These are phyloP conservation scores for Drosophila meridionalis DNA, from an alignment of 2,888 invertebrate species.

Conservation along the genomic window DNA sequence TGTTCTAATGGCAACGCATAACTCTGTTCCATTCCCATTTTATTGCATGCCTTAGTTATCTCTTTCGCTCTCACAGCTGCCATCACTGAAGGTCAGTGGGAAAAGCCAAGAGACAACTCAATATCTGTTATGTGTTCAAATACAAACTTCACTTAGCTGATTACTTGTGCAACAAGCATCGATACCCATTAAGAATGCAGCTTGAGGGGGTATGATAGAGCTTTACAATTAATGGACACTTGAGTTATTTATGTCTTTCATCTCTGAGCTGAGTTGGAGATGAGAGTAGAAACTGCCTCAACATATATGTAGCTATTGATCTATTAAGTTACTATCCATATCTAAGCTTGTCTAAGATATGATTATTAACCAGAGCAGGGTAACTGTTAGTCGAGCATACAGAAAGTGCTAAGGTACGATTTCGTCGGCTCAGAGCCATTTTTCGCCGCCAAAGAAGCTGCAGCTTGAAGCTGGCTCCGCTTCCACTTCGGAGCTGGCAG, in stretches of 20 bases:
- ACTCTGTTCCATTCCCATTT: background rate
- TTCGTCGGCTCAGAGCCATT: background rate
- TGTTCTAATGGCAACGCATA: background rate
- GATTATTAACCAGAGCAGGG: background rate
- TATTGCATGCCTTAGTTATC: background rate
- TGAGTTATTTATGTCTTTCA: background rate
- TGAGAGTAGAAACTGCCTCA: background rate
- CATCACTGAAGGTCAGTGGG: background rate
- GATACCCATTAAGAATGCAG: background rate
- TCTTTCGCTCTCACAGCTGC: background rate
- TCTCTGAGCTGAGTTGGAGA: background rate
- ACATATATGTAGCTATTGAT: background rate
- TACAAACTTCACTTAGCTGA: conserved; percentile 5
- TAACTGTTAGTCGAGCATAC: background rate
- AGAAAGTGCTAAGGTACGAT: background rate
- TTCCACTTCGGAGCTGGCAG: background rate
- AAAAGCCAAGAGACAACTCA: background rate
- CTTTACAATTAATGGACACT: fast-evolving
- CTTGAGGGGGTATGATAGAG: background rate
- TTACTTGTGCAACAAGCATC: background rate
- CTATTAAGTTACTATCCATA: too few species aligned
- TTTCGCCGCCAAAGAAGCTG: background rate
- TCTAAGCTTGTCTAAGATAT: background rate
- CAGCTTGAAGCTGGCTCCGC: background rate
- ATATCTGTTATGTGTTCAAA: background rate